Base-by-base conservation (phyloP, 2,888 invertebrate species). In the Sceliomorpha sp. region DNA sequence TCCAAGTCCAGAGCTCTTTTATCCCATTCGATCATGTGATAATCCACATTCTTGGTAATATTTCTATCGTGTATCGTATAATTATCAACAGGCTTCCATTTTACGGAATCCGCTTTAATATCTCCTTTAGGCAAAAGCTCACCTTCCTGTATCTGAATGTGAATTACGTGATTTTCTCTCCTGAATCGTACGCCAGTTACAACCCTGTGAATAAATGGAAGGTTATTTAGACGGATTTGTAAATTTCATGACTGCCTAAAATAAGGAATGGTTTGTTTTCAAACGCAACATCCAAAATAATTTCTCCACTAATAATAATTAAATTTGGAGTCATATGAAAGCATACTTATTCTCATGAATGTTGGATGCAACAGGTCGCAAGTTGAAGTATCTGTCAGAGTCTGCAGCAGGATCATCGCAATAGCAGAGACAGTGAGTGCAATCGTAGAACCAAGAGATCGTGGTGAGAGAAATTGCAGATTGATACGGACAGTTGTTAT, bases 371-470 rank as follows among this genome's bases (percentile, higher is more conserved):
- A 85, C 82, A 6, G 93, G 91, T 73, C 93, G 90, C 60, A 97
- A 90, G 84, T 95, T 96, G 89, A 96, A 93, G 89, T 93, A 96
- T 68, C 96, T 91, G 85, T 96, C 94, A 0, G 96, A 95, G 72
- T 90, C 90, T 0, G 90, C 80, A 55, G 91, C 92, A 62, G 90
- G 82, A 82, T 96, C 95, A 86, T n/a, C n/a, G n/a, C n/a, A 97
- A 31, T 94, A 90, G 81, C 97, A 97, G 89, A 96, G 92, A 88
- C 97, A 97, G 88, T 96, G 96, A 29, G 95, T 95, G 85, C 97
- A 97, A 47, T 88, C 88, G 95, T 95, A 96, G 89, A 96, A 94
- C 92, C 95, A 96, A 42, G 96, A 91, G 96, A 96, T 96, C 95
- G 96, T 96, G 70, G 95, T 95, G 80, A 96, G 95, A 58, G 94